Percentiles rank a stretch among this genome's conserved stretches.
These are phyloP conservation scores for Zaprionus inermis DNA, from an alignment of 1,140 invertebrate genomes.

Conservation along the genomic window DNA sequence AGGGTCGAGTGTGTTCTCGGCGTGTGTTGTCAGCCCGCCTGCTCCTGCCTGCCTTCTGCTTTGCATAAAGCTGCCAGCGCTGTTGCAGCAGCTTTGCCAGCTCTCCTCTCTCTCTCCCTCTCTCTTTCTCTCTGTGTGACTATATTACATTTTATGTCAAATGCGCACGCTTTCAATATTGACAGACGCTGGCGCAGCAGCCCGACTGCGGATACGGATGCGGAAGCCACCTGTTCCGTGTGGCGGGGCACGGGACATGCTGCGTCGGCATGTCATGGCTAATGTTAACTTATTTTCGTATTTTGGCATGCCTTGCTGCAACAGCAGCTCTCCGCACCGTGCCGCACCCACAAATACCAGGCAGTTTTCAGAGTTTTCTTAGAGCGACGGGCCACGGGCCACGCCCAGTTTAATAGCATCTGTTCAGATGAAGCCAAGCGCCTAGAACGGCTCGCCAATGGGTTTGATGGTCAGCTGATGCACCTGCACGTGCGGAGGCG, in stretches of 20 bases:
- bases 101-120: too few relatives aligned
- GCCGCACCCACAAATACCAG: slow-evolving; percentile 47
- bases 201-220: slow-evolving; percentile 21
- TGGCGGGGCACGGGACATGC: neutral
- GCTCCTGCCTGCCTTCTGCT: slow-evolving; percentile 27
- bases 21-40: slow-evolving; percentile 4
- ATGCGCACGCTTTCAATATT: slow-evolving; percentile 78
- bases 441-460: slow-evolving; percentile 69
- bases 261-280: slow-evolving; percentile 58
- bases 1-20: neutral
- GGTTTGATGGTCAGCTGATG: slow-evolving; percentile 83
- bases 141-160: slow-evolving; percentile 82
- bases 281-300: slow-evolving; percentile 76
- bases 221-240: slow-evolving; percentile 58
- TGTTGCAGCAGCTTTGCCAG: slow-evolving; percentile 31
- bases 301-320: slow-evolving; percentile 55
- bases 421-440: neutral
- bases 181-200: slow-evolving; percentile 54
- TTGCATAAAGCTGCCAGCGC: slow-evolving; percentile 41
- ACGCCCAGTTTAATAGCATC: slow-evolving; percentile 30
- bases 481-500: slow-evolving; percentile 86
- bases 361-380: slow-evolving; percentile 49
- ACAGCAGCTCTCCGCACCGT: too few relatives aligned
- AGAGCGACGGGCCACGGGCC: neutral
- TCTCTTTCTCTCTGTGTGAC: too few relatives aligned